A percentile compares a stretch with the other conserved stretches of the same genome.
These are phyloP conservation scores for Amiota communis DNA, from an alignment of 2,888 invertebrate genomes.

Conservation along the genomic window DNA sequence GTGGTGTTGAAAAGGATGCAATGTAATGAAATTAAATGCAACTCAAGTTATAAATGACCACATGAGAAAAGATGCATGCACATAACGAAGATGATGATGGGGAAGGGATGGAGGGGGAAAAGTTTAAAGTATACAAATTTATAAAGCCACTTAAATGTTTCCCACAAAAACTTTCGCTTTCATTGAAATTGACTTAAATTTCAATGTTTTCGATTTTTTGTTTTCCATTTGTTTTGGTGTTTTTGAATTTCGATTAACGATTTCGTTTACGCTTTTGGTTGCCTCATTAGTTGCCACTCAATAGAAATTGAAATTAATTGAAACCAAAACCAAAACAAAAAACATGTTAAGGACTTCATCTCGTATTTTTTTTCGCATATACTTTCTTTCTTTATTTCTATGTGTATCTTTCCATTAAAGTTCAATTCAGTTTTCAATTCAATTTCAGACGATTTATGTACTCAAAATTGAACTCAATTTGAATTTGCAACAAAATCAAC, in stretches of 20 bases:
- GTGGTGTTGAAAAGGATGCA: too few relatives aligned
- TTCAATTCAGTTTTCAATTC: slow-evolving; percentile 39
- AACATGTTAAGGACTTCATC: not conserved
- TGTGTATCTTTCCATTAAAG: not conserved
- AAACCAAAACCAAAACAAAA: too few relatives aligned
- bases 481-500: slow-evolving; percentile 10
- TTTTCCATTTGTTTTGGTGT: not conserved
- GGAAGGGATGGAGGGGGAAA: not conserved
- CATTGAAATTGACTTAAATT: slow-evolving; percentile 5
- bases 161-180: slow-evolving; percentile 26
- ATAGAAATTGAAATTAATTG: not conserved
- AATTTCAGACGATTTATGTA: slow-evolving; percentile 48
- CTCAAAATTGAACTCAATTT: slow-evolving; percentile 1
- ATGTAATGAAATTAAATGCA: too few relatives aligned
- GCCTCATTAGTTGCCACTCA: slow-evolving; percentile 1
- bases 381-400: not conserved
- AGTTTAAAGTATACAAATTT: not conserved
- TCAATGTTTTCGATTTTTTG: not conserved
- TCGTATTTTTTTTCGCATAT: not conserved
- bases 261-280: not conserved
- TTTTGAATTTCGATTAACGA: not conserved
- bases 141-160: slow-evolving; percentile 21
- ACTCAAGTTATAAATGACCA: slow-evolving; percentile 16
- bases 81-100: not conserved
- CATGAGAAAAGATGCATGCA: not conserved